phyloP scores from a whole-genome alignment of 2,888 invertebrate species.

The Lasioglossum oenotherae region DNA sequence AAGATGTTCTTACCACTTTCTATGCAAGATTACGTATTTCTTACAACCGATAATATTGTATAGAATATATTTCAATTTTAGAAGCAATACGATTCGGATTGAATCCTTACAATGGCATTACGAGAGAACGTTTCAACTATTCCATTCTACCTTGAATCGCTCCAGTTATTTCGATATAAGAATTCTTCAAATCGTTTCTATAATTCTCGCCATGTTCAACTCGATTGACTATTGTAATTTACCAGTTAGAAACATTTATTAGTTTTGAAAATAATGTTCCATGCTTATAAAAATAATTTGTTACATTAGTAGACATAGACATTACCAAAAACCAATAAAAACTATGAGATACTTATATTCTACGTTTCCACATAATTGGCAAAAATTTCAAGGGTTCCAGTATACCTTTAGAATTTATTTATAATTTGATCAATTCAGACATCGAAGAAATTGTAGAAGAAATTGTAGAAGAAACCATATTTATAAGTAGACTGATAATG shows the following conservation, averaged over 20 bases:
- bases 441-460: too few species aligned
- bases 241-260: neutral
- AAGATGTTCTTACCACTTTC: neutral
- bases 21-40: too few species aligned
- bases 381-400: neutral
- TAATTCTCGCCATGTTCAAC: conserved; percentile 13
- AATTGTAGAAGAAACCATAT: too few species aligned
- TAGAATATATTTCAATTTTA: neutral
- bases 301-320: neutral
- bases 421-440: too few species aligned
- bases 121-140: conserved; percentile 33
- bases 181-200: conserved; percentile 29
- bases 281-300: neutral
- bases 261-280: neutral
- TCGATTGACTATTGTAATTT: conserved; percentile 27
- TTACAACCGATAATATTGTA: neutral
- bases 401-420: neutral
- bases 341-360: too few species aligned
- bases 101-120: conserved; percentile 18
- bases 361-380: too few species aligned
- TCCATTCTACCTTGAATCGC: conserved; percentile 26
- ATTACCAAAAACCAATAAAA: too few species aligned
- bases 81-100: neutral
- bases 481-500: too few species aligned
- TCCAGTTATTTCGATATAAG: conserved; percentile 25